A percentile compares a stretch with the other conserved stretches of the same genome.
These are phyloP conservation scores for Ecliptopera silaceata DNA, from an alignment of 2,888 invertebrate genomes.

Conservation along the genomic window DNA sequence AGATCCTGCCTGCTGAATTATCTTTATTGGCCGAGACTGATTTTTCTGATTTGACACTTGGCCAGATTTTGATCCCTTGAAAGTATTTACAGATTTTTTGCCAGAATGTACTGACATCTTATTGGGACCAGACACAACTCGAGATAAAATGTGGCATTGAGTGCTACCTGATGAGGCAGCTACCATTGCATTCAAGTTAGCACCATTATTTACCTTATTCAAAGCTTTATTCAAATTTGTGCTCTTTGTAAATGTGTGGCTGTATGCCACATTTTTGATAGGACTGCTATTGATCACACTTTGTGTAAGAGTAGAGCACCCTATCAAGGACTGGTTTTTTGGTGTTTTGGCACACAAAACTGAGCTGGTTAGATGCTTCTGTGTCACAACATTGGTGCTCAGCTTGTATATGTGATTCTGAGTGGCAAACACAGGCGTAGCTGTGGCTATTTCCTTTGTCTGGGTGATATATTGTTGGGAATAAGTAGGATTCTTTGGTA, in stretches of 20 bases:
- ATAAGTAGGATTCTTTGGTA: constrained; percentile 72
- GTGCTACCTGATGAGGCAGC: constrained; percentile 69
- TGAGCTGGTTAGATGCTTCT: constrained; percentile 69
- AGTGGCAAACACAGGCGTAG: constrained; percentile 67
- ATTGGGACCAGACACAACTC: constrained; percentile 77
- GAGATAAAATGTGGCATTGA: constrained; percentile 76
- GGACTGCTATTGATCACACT: constrained; percentile 69
- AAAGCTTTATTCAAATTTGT: constrained; percentile 70
- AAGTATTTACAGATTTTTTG: constrained; percentile 67
- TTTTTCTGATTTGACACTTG: constrained; percentile 66
- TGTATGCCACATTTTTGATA: constrained; percentile 72
- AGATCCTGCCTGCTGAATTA: constrained; percentile 77
- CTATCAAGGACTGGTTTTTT: constrained; percentile 72
- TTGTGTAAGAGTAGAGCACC: constrained; percentile 64
- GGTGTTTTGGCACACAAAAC: constrained; percentile 70
- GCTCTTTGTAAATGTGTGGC: constrained; percentile 71
- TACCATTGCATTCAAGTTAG: constrained; percentile 74
- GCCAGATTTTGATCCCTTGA: constrained; percentile 69
- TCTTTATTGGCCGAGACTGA: constrained; percentile 80
- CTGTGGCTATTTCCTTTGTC: constrained; percentile 63
- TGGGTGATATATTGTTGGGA: constrained; percentile 67
- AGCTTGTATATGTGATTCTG: constrained; percentile 76
- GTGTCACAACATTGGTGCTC: constrained; percentile 64
- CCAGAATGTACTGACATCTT: constrained; percentile 78
- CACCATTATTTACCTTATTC: constrained; percentile 77